Base-by-base conservation (phyloP, 2,797 vertebrate species). In the Luscinia luscinia region DNA sequence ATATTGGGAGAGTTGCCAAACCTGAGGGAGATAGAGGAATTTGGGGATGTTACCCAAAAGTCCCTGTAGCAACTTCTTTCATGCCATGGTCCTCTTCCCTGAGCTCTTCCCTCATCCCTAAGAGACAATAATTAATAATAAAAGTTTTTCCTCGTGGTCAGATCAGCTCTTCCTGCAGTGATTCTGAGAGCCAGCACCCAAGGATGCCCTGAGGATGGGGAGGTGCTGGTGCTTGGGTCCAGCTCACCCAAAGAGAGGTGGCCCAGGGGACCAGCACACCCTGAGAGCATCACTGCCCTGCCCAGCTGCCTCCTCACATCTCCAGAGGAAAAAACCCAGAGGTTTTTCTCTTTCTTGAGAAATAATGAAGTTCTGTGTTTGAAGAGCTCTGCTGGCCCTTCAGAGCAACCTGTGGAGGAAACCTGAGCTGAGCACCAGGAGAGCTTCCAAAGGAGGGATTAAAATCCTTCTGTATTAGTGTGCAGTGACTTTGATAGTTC, bases 181-280 rank as follows among this genome's bases (percentile, higher is more conserved):
- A 55, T 51, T 61, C 41, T 38, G 32, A 27, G 62, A 48, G 36
- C 28, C 21, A 55, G 2, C 38, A 11, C 6, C n/a, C 22, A 11
- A 45, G 11, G 73, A 11, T 9, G 15, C 23, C 26, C 12, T 0
- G 0, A 32, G 32, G 54, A 27, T 59, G 57, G 43, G 46, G 51
- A 78, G 41, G 18, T 32, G 58, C 17, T 30, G 41, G 16, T 34
- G 58, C 15, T 30, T 26, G 41, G 24, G 11, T 74, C 13, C 28
- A 34, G 3, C 17, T 57, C 23, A 38, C 9, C 28, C 14, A 1
- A 32, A 49, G 9, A 28, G 69, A 21, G 41, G 2, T 23, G 22
- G 7, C 7, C 15, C 43, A 45, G 55, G 52, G 40, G 62, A 34
- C 8, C 27, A 22, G 5, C 43, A 13, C 0, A 2, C 23, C 4